phyloP scores from a whole-genome alignment of 2,888 invertebrate species.

The Amitus sp. region DNA sequence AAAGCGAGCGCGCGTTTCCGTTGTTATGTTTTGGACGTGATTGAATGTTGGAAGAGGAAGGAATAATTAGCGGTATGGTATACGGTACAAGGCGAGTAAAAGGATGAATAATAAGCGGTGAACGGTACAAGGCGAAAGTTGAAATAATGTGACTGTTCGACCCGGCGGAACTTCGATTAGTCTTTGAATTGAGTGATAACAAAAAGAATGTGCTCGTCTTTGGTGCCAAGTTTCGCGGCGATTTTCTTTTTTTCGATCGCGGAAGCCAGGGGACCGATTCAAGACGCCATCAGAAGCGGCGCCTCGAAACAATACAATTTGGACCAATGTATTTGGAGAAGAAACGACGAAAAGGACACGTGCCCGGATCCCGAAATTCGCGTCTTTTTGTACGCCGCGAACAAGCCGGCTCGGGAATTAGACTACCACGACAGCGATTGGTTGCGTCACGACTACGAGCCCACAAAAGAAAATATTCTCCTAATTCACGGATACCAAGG shows the following conservation, averaged over 20 bases:
- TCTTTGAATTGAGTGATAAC: conserved; percentile 24
- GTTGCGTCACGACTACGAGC: conserved; percentile 78
- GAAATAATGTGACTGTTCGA: conserved; percentile 29
- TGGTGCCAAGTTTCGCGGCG: conserved; percentile 15
- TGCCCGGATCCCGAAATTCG: conserved; percentile 79
- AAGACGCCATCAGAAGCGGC: conserved; percentile 61
- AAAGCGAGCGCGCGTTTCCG: too few relatives aligned
- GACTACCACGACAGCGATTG: conserved; percentile 68
- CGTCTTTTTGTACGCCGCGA: conserved; percentile 73
- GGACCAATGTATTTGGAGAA: conserved; percentile 77
- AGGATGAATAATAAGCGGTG: too few relatives aligned
- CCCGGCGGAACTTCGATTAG: conserved; percentile 31
- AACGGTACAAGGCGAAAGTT: conserved; percentile 39
- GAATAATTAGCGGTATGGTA: conserved; percentile 40
- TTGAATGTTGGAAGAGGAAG: conserved; percentile 33
- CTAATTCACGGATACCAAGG: conserved; percentile 82
- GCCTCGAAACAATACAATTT: conserved; percentile 70
- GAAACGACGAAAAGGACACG: conserved; percentile 71
- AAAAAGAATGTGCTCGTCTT: conserved; percentile 9
- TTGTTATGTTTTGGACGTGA: conserved; percentile 29
- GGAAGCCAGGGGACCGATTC: conserved; percentile 53
- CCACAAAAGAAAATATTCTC: conserved; percentile 75
- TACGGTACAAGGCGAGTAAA: too few relatives aligned
- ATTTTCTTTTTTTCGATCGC: neutral
- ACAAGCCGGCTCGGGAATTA: conserved; percentile 64